A percentile compares a stretch with the other conserved stretches of the same genome.
Evolutionary conservation across 2,888 invertebrate species (phyloP).

Genomic region (Petrophora chlorosata): DNA sequence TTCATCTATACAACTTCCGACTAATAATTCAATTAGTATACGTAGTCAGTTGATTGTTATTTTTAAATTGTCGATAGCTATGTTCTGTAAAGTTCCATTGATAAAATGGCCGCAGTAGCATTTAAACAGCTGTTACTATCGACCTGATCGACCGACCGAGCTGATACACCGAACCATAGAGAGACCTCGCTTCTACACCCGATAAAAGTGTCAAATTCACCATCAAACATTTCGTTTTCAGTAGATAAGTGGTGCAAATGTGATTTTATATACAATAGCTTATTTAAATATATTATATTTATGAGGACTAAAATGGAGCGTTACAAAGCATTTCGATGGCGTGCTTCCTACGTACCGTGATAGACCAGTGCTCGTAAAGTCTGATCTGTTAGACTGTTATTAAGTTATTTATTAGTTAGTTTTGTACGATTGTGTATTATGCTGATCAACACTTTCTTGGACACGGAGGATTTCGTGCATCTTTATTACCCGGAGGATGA

Average conservation of each 20-base stretch:
- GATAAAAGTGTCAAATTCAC: conserved; percentile 29
- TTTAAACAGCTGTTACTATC: background rate
- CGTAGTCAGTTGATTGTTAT: background rate
- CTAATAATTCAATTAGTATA: no score
- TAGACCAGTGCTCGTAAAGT: conserved; percentile 63
- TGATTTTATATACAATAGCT: conserved; percentile 74
- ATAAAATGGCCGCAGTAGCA: background rate
- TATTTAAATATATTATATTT: conserved; percentile 57
- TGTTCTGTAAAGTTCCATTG: background rate
- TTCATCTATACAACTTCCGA: no score
- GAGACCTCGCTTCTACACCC: conserved; percentile 40
- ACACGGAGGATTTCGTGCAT: conserved; percentile 83
- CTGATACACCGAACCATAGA: conserved; percentile 24
- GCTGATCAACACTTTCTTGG: conserved; percentile 81
- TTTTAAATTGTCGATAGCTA: background rate
- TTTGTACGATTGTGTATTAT: conserved; percentile 71
- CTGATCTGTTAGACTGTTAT: conserved; percentile 71
- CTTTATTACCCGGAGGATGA: conserved; percentile 80
- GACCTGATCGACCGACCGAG: no score
- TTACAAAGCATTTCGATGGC: conserved; percentile 67
- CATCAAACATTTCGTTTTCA: conserved; percentile 35
- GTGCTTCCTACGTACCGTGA: conserved; percentile 68
- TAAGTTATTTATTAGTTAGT: conserved; percentile 71
- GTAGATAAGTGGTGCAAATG: conserved; percentile 71
- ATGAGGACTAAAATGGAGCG: conserved; percentile 65